phyloP scores from a whole-genome alignment of 2,888 invertebrate species.

The Siphonodentalium dalli region DNA sequence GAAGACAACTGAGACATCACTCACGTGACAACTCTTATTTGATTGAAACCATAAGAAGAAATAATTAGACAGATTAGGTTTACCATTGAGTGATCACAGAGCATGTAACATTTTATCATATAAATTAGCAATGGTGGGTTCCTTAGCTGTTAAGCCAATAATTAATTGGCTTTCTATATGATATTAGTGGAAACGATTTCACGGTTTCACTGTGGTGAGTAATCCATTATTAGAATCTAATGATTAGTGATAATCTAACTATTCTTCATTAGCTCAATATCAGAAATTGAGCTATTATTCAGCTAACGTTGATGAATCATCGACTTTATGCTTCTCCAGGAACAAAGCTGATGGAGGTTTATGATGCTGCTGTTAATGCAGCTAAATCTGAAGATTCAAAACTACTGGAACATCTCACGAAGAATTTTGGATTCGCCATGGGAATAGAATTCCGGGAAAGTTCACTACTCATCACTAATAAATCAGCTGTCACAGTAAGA shows the following conservation, averaged over 20 bases:
- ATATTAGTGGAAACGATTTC: too few relatives aligned
- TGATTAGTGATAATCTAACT: too few relatives aligned
- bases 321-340: constrained; percentile 66
- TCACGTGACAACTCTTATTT: too few relatives aligned
- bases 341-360: constrained; percentile 84
- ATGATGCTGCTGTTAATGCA: constrained; percentile 80
- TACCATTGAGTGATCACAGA: too few relatives aligned
- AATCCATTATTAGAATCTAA: background rate
- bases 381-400: constrained; percentile 87
- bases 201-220: background rate
- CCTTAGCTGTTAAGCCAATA: too few relatives aligned
- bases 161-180: too few relatives aligned
- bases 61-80: too few relatives aligned
- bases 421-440: constrained; percentile 95
- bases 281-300: background rate
- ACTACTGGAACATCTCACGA: constrained; percentile 87
- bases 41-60: too few relatives aligned
- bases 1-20: too few relatives aligned
- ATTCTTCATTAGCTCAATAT: background rate
- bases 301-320: too few relatives aligned
- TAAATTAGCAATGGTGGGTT: too few relatives aligned
- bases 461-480: constrained; percentile 88
- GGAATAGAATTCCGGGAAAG: constrained; percentile 98
- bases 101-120: too few relatives aligned
- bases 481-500: constrained; percentile 79